Evolutionary conservation across 2,888 invertebrate species (phyloP), one percentile per base, ranked within the genome.

Genomic region (Conchocele bisecta): DNA sequence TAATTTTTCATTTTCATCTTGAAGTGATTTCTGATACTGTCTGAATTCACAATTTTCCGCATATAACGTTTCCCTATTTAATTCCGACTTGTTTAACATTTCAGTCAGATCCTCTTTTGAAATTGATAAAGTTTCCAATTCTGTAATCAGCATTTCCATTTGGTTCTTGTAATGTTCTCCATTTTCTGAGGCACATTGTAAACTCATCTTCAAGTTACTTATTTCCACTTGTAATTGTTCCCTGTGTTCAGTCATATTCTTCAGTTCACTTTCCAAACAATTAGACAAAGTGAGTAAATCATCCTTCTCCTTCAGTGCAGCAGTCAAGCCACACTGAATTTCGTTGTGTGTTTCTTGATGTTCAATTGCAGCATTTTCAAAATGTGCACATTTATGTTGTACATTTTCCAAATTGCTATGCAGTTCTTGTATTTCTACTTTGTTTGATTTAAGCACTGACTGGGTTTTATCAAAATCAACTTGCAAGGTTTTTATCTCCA

Each of bases 121-220:
- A 28, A 29, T 39, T 24, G 28, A 26, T 22, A 64, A 59, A 17
- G 39, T 53, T 29, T 77, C 73, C 31, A 70, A 22, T 60, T 77
- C 77, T 39, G 70, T 64, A 42, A 70, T 63, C 41, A 77, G 41
- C 42, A 77, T 63, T 58, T 77, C 77, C 26, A 73, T 60, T 41
- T 77, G 77, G 60, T 42, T 63, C 61, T 70, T 66, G 1, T 73
- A 54, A 53, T 77, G 73, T 20, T 64, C 64, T 53, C 77, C 60
- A 17, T 77, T 77, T n/a, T 73, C 70, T 9, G 73, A 73, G 37
- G 73, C 53, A 22, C 60, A 51, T 33, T 67, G 48, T 24, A 80
- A 41, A 56, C 70, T 58, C 50, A 37, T 41, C 9, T 74, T 63
- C 2, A 69, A 54, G 15, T 42, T 63, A 22, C 44, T 31, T 20